Percentiles rank a stretch among this genome's conserved stretches.
Conservation (phyloP, 2,113 vertebrate species). For the Triplophysa siluroides region DNA sequence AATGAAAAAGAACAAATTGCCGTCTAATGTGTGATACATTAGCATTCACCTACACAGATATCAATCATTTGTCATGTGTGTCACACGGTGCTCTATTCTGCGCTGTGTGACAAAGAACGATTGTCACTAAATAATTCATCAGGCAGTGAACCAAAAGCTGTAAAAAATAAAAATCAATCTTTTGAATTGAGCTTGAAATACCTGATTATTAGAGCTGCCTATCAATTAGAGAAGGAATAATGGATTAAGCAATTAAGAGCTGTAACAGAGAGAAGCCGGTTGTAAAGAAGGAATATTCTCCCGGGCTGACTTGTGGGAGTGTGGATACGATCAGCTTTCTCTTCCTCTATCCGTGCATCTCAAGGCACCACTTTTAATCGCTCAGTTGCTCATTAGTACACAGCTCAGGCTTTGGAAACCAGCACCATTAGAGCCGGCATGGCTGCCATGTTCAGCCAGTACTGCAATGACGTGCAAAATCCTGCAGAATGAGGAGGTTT, state of each 20-base stretch:
- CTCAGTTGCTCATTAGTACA: constrained; percentile 30
- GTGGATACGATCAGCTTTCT: constrained; percentile 14
- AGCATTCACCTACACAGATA: constrained; percentile 1
- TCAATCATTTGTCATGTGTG: constrained; percentile 14
- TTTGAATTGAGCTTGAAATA: constrained; percentile 24
- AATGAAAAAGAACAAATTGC: not conserved
- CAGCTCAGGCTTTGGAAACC: constrained; percentile 27
- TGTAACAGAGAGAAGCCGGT: not conserved
- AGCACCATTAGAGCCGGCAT: constrained; percentile 57
- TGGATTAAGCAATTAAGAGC: constrained; percentile 30
- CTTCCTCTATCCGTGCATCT: constrained; percentile 8
- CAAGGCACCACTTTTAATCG: constrained; percentile 29
- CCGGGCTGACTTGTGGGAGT: not conserved
- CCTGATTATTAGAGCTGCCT: constrained; percentile 18
- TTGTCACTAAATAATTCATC: constrained; percentile 39
- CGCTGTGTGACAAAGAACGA: not conserved
- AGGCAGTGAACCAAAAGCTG: constrained; percentile 2
- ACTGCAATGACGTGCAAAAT: constrained; percentile 63
- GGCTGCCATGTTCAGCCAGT: constrained; percentile 67
- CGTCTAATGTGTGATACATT: not conserved
- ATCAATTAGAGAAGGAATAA: constrained; percentile 1
- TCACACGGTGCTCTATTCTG: constrained; percentile 3
- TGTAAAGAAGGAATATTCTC: constrained; percentile 1
- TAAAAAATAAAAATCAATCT: constrained; percentile 38
- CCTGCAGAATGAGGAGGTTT: constrained; percentile 58